Evolutionary conservation across 1,140 invertebrate species (phyloP), one percentile per base, ranked within the genome.

Genomic region (Parasteatoda tepidariorum): DNA sequence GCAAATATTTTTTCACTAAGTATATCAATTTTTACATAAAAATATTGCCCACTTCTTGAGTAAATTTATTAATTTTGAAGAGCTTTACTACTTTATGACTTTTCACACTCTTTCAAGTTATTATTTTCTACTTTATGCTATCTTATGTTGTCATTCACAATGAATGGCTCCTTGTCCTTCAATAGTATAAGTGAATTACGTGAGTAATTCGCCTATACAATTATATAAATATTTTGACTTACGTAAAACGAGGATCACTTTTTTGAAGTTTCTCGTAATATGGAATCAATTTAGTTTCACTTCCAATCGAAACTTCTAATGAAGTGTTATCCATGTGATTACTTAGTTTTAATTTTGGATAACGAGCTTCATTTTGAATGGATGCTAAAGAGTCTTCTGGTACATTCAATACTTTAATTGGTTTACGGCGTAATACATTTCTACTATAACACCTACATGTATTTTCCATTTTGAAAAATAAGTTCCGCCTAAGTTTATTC

Each of bases 201-300:
- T 15, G 5, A 64, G 31, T 30, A 64, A 22, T 1, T 13, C 34
- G 2, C 6, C 24, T 15, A 13, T 41, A 9, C 13, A 24, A 3
- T 9, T 3, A 24, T n/a, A 18, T 7, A 41, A 24, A 34, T 28
- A 67, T 26, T 4, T 6, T 6, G 24, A 38, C 76, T 57, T 59
- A 79, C 76, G 76, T 79, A 11, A 79, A 79, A 15, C 76, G 76
- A 15, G 76, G 6, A 22, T 79, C 76, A 57, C 57, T 79, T 59
- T 79, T 59, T 13, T 68, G 41, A 2, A 79, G 26, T 34, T 79
- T 79, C 34, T 79, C 76, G 59, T 79, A 79, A 28, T 41, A 48
- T 3, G 76, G 76, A 18, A 79, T 34, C 18, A 79, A 18, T 18
- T 41, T 15, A 24, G 2, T 22, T 26, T 68, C 22, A 34, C 38